Evolutionary conservation across 2,797 vertebrate species (phyloP).

Genomic region (Gallinago stenura): DNA sequence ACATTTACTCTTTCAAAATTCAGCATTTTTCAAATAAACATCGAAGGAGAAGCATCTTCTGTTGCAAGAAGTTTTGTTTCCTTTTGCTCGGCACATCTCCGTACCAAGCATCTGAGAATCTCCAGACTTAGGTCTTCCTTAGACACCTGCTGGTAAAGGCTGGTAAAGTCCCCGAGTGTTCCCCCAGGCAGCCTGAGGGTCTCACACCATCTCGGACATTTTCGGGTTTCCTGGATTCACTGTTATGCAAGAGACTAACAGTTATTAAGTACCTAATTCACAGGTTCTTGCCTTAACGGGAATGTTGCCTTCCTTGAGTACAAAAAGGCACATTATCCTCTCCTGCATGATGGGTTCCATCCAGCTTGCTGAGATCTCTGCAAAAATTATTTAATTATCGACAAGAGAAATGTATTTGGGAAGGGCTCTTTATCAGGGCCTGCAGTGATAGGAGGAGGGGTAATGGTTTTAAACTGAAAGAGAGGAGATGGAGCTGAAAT

Average conservation of each 20-base stretch:
- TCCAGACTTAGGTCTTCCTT: background rate
- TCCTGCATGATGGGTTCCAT: background rate
- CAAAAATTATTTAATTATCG: background rate
- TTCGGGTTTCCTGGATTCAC: background rate
- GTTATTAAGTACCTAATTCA: background rate
- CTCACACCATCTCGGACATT: background rate
- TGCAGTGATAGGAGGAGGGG: too few species aligned
- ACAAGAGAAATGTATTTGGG: background rate
- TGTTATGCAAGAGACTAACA: background rate
- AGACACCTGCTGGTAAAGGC: constrained; percentile 11
- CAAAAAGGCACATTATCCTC: background rate
- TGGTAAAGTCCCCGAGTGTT: background rate
- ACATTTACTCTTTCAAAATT: background rate
- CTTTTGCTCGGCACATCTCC: background rate
- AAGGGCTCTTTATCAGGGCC: too few species aligned
- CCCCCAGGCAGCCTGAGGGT: background rate
- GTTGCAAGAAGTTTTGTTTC: background rate
- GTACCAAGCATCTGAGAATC: background rate
- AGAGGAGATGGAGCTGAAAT: too few species aligned
- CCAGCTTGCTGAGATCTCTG: background rate
- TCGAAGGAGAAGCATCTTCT: background rate
- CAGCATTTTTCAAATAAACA: background rate
- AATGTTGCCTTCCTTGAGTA: background rate
- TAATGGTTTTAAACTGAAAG: too few species aligned
- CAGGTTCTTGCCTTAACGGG: background rate